Evolutionary conservation across 35 echinoderm and acorn worm species (phyloP).

Genomic region (Anneissia japonica): DNA sequence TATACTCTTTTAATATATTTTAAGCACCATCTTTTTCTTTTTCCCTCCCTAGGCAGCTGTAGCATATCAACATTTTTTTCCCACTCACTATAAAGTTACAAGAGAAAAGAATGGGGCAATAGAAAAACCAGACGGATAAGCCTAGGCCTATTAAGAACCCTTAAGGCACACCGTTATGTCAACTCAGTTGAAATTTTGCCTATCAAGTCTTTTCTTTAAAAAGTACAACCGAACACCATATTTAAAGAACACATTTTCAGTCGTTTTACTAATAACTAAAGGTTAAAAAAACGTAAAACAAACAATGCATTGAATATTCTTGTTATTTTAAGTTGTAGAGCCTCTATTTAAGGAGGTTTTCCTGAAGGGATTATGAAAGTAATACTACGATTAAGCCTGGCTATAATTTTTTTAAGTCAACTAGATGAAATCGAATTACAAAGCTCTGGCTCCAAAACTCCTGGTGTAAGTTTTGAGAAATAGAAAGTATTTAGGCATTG

Average conservation of each 20-base stretch:
- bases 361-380: not conserved
- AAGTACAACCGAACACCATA: not conserved
- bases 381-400: not conserved
- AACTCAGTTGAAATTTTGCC: not conserved
- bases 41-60: not conserved
- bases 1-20: no score
- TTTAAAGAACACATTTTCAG: not conserved
- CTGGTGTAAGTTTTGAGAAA: not conserved
- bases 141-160: not conserved
- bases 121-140: not conserved
- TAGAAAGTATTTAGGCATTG: not conserved
- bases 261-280: not conserved
- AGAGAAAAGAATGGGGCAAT: not conserved
- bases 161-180: not conserved
- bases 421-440: not conserved
- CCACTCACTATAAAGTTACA: not conserved
- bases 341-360: not conserved
- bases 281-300: not conserved
- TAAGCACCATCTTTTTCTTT: no score
- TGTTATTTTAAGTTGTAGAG: not conserved
- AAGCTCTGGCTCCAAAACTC: not conserved
- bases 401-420: not conserved
- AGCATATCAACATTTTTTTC: not conserved
- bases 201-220: not conserved
- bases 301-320: not conserved